phyloP scores from a whole-genome alignment of 2,888 invertebrate species.

The Tineola bisselliella region DNA sequence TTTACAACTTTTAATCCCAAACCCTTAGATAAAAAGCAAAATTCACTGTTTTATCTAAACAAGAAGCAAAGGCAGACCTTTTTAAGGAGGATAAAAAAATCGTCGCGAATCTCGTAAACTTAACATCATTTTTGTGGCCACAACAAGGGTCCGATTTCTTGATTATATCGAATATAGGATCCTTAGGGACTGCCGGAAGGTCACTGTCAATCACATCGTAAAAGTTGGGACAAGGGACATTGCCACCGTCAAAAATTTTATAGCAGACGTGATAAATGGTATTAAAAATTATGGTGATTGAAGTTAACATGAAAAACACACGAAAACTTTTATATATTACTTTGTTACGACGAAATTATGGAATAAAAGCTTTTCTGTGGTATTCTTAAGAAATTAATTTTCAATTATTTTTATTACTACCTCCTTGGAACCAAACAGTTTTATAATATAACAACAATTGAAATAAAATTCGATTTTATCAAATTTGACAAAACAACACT shows the following conservation, averaged over 20 bases:
- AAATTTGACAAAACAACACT: too few relatives aligned
- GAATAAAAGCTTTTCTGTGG: too few relatives aligned
- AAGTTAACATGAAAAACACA: not conserved
- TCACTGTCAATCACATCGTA: constrained; percentile 37
- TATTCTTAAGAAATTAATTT: too few relatives aligned
- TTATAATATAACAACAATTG: too few relatives aligned
- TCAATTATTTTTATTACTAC: too few relatives aligned
- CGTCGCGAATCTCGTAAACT: not conserved
- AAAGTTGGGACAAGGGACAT: constrained; percentile 17
- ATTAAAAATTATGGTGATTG: constrained; percentile 8
- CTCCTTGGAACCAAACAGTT: too few relatives aligned
- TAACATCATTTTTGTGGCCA: constrained; percentile 12
- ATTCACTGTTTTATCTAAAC: not conserved
- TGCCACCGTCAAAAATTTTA: constrained; percentile 3
- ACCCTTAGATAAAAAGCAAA: constrained; percentile 5
- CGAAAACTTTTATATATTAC: not conserved
- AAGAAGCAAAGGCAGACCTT: constrained; percentile 1
- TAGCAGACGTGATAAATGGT: constrained; percentile 9
- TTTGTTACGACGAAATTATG: too few relatives aligned
- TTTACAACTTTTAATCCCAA: constrained; percentile 2
- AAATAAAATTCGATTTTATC: too few relatives aligned
- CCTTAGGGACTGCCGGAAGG: constrained; percentile 19
- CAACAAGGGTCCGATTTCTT: constrained; percentile 12
- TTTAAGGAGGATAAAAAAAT: constrained; percentile 4
- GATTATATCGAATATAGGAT: constrained; percentile 8